phyloP scores from a whole-genome alignment of 1,140 invertebrate species.

The Lucilia cuprina region DNA sequence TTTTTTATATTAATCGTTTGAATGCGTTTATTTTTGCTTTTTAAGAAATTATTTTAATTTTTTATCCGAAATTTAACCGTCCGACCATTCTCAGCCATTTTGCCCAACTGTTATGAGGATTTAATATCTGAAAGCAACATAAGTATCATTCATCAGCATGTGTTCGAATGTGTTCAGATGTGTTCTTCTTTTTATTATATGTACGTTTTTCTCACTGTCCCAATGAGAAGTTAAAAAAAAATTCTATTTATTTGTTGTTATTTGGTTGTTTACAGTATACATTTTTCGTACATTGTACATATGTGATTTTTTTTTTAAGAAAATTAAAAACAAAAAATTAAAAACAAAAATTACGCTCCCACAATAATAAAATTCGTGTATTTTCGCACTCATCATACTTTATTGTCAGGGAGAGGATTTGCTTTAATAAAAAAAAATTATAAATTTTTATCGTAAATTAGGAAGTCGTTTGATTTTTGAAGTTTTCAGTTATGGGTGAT shows the following conservation, averaged over 20 bases:
- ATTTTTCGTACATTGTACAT: neutral
- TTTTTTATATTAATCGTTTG: neutral
- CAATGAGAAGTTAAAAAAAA: neutral
- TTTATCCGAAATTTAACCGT: slow-evolving; percentile 4
- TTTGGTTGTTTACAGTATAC: neutral
- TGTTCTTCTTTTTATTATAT: neutral
- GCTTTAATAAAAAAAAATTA: neutral
- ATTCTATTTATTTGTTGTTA: neutral
- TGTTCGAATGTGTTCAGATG: neutral
- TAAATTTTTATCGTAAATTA: too few species aligned
- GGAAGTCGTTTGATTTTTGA: too few species aligned
- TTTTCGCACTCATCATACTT: slow-evolving; percentile 7
- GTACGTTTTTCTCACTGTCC: neutral
- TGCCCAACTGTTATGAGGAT: neutral
- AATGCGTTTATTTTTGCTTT: neutral
- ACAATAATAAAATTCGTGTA: neutral
- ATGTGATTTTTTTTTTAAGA: neutral
- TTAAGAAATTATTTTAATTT: neutral
- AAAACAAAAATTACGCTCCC: neutral
- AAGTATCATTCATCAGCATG: neutral
- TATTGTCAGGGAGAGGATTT: neutral
- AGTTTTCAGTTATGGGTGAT: too few species aligned
- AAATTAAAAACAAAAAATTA: too few species aligned
- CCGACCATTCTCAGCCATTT: slow-evolving; percentile 10
- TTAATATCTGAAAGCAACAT: neutral